A percentile compares a stretch with the other conserved stretches of the same genome.
Conservation (phyloP, 2,888 invertebrate genomes). For the Abscondita cerata region DNA sequence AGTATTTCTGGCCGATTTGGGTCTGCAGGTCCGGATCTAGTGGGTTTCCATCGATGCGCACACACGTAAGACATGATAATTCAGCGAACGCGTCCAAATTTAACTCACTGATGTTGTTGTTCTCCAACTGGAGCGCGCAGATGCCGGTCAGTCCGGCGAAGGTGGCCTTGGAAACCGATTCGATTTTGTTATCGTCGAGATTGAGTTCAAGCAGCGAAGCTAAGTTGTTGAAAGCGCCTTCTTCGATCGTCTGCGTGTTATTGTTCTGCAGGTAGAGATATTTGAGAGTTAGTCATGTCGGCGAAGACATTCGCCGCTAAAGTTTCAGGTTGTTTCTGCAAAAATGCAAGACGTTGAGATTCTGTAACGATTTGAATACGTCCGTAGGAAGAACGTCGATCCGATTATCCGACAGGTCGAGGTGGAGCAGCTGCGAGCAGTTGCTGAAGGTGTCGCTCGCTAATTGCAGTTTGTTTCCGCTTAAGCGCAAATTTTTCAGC, state of each 20-base stretch:
- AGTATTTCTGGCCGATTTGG: conserved; percentile 9
- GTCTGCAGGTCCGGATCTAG: not conserved
- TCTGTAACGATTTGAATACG: conserved; percentile 7
- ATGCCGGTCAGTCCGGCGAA: not conserved
- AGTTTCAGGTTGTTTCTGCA: not conserved
- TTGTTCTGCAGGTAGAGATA: conserved; percentile 9
- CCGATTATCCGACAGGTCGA: conserved; percentile 14
- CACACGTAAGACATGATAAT: not conserved
- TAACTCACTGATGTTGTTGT: conserved; percentile 8
- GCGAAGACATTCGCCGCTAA: not conserved
- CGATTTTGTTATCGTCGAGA: conserved; percentile 10
- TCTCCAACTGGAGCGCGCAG: conserved; percentile 3
- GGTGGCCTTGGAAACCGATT: not conserved
- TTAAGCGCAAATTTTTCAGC: conserved; percentile 4
- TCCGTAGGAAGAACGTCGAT: not conserved
- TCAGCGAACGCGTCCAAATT: not conserved
- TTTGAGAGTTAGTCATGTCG: not conserved
- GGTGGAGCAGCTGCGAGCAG: not conserved
- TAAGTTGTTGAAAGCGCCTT: not conserved
- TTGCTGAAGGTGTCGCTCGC: conserved; percentile 1
- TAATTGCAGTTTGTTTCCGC: conserved; percentile 12
- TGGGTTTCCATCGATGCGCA: not conserved
- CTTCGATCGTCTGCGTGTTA: not conserved
- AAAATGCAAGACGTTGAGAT: conserved; percentile 2
- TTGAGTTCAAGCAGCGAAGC: conserved; percentile 2